Evolutionary conservation across 2,113 vertebrate species (phyloP).

Genomic region (Amblyornis subalaris): DNA sequence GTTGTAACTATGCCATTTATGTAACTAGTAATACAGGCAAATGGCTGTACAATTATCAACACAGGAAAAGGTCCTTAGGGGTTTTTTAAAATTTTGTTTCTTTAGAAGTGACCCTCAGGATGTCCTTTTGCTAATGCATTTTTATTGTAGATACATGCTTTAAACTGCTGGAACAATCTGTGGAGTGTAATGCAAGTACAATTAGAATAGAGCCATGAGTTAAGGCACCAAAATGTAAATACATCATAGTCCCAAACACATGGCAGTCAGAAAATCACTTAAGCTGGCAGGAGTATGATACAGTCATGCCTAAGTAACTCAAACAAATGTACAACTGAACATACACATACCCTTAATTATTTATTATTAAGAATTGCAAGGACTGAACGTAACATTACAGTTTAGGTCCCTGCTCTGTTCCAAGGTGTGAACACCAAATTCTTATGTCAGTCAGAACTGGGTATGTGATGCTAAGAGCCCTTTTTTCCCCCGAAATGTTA

Average conservation of each 20-base stretch:
- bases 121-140: neutral
- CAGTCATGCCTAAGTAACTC: neutral
- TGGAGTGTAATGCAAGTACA: neutral
- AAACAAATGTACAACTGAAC: neutral
- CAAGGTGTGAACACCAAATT: neutral
- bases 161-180: neutral
- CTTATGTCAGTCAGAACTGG: neutral
- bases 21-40: neutral
- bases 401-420: neutral
- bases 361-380: neutral
- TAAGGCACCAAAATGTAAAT: neutral
- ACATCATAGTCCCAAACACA: neutral
- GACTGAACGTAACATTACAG: neutral
- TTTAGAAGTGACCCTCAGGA: neutral
- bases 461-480: neutral
- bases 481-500: neutral
- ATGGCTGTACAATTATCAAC: neutral
- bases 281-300: neutral
- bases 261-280: neutral
- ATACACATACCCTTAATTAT: neutral
- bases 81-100: neutral
- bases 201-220: neutral
- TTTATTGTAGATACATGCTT: neutral
- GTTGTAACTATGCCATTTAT: neutral
- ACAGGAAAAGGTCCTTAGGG: neutral